phyloP scores from a whole-genome alignment of 1,140 invertebrate species.

The Dendrolimus kikuchii region DNA sequence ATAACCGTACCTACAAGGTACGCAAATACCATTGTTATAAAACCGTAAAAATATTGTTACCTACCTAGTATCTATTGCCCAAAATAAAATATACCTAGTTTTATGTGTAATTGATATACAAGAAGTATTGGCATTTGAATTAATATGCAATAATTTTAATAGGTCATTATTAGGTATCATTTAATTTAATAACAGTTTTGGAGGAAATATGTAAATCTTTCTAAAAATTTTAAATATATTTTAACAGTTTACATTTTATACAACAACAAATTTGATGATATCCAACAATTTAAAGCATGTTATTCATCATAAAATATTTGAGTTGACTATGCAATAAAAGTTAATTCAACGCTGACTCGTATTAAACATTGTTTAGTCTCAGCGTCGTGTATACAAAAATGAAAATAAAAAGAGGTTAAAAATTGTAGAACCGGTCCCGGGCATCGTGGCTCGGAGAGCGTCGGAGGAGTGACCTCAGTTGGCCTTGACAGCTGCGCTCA shows the following conservation, averaged over 20 bases:
- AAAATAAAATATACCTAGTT: no score
- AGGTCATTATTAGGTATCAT: no score
- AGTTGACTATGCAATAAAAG: constrained; percentile 40
- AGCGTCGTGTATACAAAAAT: constrained; percentile 70
- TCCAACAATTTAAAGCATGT: constrained; percentile 4
- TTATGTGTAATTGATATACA: no score
- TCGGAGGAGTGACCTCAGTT: constrained; percentile 68
- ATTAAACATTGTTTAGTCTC: constrained; percentile 70
- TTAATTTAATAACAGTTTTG: no score
- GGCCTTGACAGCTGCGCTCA: constrained; percentile 68
- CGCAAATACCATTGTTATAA: no score
- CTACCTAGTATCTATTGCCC: no score
- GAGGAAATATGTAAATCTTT: no score
- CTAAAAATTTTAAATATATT: no score
- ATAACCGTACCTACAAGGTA: no score
- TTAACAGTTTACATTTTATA: neutral
- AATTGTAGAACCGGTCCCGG: constrained; percentile 69
- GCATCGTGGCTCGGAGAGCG: constrained; percentile 63
- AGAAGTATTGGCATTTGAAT: no score
- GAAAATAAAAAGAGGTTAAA: constrained; percentile 71
- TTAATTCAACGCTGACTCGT: constrained; percentile 61
- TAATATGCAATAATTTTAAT: no score
- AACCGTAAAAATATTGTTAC: no score
- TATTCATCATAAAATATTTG: constrained; percentile 20
- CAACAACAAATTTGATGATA: neutral